Evolutionary conservation across 2,797 vertebrate species (phyloP), one percentile per base, ranked within the genome.

Genomic region (Spatula clypeata): DNA sequence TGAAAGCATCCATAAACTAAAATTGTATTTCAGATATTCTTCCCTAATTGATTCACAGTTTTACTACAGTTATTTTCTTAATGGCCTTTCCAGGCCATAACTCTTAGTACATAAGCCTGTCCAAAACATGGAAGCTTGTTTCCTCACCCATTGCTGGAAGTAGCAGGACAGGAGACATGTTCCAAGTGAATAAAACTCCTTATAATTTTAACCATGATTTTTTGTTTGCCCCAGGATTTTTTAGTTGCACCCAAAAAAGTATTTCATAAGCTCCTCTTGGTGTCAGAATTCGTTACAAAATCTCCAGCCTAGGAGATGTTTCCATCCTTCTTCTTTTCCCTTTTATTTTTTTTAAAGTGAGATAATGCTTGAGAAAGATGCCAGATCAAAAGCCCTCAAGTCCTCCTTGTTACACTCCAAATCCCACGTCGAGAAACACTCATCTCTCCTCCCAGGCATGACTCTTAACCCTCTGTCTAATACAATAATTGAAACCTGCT

Each of bases 1-100:
- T 97, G 96, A 89, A 76, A 97, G 97, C 75, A 74, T 94, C 95
- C 95, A 93, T 97, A 97, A 96, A 97, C 96, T 94, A 93, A 97
- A 97, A 96, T 93, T 21, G 34, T 94, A 91, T 96, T 91, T 96
- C 95, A 90, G 90, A 94, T 95, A 91, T 60, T 93, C 70, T 79
- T 97, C 94, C 70, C 47, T 92, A 95, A 96, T 53, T 69, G 87
- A 95, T 95, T 97, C 95, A 88, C 91, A 93, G 94, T 92, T 97
- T 96, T 91, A 93, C 71, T 69, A 83, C 67, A 90, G 76, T 96
- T 94, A 92, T 90, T 95, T 96, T 91, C 94, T 94, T 97, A 97
- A 96, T 96, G 76, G 92, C 69, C 57, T 93, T 96, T 84, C 54
- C 60, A 93, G 88, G 80, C 40, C 66, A 44, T 96, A 95, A 97